phyloP scores from a whole-genome alignment of 2,797 vertebrate genomes.

The Vultur gryphus region DNA sequence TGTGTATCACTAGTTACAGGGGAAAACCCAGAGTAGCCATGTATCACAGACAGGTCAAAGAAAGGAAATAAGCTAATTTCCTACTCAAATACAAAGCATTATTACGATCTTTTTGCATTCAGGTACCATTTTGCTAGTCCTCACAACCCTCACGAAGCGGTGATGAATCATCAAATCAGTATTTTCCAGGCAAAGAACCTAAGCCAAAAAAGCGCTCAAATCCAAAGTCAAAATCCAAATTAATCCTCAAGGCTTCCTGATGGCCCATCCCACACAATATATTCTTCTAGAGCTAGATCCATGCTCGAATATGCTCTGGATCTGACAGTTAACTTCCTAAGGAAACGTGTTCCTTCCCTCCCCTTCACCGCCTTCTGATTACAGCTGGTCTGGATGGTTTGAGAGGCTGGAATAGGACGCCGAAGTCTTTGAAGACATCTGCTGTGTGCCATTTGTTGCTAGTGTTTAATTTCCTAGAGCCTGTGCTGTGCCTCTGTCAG shows the following conservation, averaged over 20 bases:
- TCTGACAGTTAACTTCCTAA: neutral
- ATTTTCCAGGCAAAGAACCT: neutral
- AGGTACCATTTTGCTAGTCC: neutral
- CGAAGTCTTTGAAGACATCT: neutral
- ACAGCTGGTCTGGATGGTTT: neutral
- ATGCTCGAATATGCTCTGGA: neutral
- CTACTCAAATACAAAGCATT: neutral
- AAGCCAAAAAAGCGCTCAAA: neutral
- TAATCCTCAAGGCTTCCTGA: neutral
- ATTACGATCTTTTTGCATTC: neutral
- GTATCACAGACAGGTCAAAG: neutral
- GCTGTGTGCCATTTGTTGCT: accelerated
- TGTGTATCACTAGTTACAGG: neutral
- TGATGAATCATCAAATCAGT: neutral
- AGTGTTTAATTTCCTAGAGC: neutral
- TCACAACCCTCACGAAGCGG: neutral
- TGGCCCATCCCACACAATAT: neutral
- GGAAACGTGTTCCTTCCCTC: neutral
- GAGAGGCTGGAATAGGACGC: neutral
- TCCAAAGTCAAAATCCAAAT: neutral
- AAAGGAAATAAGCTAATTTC: neutral
- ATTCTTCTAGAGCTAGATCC: neutral
- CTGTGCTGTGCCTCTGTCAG: neutral
- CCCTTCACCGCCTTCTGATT: neutral
- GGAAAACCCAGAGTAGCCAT: neutral